A percentile compares a stretch with the other conserved stretches of the same genome.
Conservation (phyloP, 2,113 vertebrate species). For the Thamnaconus septentrionalis region DNA sequence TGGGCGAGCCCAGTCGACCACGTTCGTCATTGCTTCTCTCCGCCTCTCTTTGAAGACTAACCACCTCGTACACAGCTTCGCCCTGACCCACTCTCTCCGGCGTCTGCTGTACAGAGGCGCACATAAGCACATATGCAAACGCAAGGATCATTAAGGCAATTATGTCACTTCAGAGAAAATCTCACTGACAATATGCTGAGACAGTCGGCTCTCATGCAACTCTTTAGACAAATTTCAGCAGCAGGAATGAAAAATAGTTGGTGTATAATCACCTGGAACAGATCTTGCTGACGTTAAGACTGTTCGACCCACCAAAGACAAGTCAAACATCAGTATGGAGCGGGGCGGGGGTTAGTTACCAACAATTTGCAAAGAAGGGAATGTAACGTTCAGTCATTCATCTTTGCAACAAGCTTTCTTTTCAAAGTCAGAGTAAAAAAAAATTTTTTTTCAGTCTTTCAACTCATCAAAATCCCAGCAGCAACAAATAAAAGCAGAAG, state of each 20-base stretch:
- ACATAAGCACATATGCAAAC: not conserved
- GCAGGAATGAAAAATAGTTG: not conserved
- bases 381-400: not conserved
- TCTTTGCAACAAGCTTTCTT: not conserved
- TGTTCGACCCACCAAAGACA: no score
- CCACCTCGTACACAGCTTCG: constrained; percentile 92
- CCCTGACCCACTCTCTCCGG: constrained; percentile 80
- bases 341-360: no score
- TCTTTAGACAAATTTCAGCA: not conserved
- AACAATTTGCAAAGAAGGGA: no score
- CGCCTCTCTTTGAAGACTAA: constrained; percentile 88
- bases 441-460: not conserved
- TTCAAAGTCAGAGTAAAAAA: not conserved
- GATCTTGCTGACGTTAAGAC: not conserved
- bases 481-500: not conserved
- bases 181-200: not conserved
- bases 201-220: no score
- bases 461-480: no score
- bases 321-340: no score
- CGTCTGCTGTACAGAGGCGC: constrained; percentile 68
- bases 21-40: constrained; percentile 79
- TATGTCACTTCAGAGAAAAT: not conserved
- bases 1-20: constrained; percentile 74
- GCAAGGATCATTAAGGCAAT: not conserved
- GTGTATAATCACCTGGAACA: not conserved